These are phyloP conservation scores for Alviniconcha marisindica DNA, from an alignment of 1,140 invertebrate species.

Conservation along the genomic window DNA sequence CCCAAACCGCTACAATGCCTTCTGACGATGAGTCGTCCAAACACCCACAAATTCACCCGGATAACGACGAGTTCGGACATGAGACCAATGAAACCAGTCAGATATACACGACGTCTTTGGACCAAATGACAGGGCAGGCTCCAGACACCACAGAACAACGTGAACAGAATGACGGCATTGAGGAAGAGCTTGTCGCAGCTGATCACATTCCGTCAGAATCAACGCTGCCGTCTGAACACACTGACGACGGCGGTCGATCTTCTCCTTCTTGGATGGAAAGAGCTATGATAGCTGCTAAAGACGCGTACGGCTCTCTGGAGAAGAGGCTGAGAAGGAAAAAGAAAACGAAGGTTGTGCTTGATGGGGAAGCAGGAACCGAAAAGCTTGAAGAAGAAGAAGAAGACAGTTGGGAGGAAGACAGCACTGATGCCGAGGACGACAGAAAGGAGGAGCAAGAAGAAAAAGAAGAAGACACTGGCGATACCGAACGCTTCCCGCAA, in stretches of 20 bases:
- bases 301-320: slow-evolving; percentile 21
- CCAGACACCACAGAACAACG: background rate
- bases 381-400: background rate
- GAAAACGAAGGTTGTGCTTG: background rate
- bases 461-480: background rate
- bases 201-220: background rate
- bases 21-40: no score
- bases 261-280: slow-evolving; percentile 28
- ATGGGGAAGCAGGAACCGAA: background rate
- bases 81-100: no score
- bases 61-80: no score
- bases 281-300: background rate
- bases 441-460: background rate
- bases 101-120: no score
- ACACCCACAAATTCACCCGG: no score
- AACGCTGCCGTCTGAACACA: background rate
- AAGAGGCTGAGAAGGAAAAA: slow-evolving; percentile 9
- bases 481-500: background rate
- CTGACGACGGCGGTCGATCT: background rate
- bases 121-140: no score
- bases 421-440: background rate
- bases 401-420: background rate
- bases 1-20: no score
- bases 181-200: background rate
- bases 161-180: background rate